phyloP scores from a whole-genome alignment of 2,888 invertebrate genomes.

The Eilema griseolum region DNA sequence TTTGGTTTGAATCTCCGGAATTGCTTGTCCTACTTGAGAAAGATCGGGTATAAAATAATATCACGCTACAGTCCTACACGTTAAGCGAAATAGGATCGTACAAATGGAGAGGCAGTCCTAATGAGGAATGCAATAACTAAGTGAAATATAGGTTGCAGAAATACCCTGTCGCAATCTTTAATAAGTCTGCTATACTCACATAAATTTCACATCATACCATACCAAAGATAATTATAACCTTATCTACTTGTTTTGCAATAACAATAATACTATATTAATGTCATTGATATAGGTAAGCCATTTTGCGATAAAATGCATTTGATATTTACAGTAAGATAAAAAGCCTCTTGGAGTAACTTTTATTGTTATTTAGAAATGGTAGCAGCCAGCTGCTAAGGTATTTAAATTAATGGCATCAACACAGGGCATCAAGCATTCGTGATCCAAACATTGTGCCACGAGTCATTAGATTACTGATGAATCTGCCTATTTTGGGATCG shows the following conservation, averaged over 20 bases:
- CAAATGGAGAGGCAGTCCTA: background rate
- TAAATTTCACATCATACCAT: too few species aligned
- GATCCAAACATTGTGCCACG: constrained; percentile 51
- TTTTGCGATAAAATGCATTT: background rate
- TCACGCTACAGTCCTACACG: background rate
- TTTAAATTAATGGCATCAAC: constrained; percentile 1
- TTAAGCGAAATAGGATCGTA: background rate
- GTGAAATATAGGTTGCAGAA: too few species aligned
- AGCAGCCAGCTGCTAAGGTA: background rate
- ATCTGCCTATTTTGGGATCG: constrained; percentile 73
- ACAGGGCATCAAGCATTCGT: constrained; percentile 34
- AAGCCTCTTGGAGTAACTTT: background rate
- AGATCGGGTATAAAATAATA: background rate
- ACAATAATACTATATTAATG: background rate
- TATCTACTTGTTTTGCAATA: background rate
- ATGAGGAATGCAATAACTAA: background rate
- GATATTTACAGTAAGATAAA: background rate
- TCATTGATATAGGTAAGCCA: background rate
- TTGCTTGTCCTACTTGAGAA: too few species aligned
- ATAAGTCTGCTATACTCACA: too few species aligned
- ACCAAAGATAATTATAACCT: too few species aligned
- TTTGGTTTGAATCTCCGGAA: too few species aligned
- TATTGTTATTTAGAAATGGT: background rate
- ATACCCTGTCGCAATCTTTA: too few species aligned
- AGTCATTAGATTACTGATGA: constrained; percentile 68